Evolutionary conservation across 1,140 invertebrate genomes (phyloP).

Genomic region (Sycophila sp.): DNA sequence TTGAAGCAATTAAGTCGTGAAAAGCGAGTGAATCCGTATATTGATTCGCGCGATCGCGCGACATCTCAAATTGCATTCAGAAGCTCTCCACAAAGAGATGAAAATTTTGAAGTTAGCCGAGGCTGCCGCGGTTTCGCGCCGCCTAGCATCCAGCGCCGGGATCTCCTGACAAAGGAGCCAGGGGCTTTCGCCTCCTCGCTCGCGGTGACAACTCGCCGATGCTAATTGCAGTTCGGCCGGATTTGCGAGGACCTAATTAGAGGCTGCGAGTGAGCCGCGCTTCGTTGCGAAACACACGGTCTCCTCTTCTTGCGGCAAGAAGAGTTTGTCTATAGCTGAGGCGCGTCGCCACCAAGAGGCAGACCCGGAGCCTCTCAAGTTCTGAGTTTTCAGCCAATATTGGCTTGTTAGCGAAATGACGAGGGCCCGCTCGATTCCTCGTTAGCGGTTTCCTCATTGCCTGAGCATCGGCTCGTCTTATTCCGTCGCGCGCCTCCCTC

Average conservation of each 20-base stretch:
- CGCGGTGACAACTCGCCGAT: background rate
- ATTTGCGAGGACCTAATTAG: slow-evolving; percentile 50
- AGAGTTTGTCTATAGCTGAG: no score
- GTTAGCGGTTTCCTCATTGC: background rate
- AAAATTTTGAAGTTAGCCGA: no score
- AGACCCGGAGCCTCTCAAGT: no score
- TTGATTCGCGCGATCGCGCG: no score
- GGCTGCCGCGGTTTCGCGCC: no score
- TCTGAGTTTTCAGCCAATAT: background rate
- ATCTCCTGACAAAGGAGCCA: background rate
- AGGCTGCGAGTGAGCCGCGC: slow-evolving; percentile 10
- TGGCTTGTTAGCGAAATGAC: background rate
- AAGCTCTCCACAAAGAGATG: no score
- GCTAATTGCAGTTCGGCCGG: slow-evolving; percentile 41
- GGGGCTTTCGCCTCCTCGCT: background rate
- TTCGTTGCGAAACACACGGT: background rate
- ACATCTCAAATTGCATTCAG: background rate
- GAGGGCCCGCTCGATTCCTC: background rate
- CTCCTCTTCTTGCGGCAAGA: no score
- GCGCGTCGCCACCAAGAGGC: no score
- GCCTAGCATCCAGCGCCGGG: background rate
- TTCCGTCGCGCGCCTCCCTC: no score
- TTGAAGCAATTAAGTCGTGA: no score
- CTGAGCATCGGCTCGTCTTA: no score
- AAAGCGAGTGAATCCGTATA: no score